Percentiles rank a stretch among this genome's conserved stretches.
These are phyloP conservation scores for Lypha dubia DNA, from an alignment of 2,888 invertebrate species.

Conservation along the genomic window DNA sequence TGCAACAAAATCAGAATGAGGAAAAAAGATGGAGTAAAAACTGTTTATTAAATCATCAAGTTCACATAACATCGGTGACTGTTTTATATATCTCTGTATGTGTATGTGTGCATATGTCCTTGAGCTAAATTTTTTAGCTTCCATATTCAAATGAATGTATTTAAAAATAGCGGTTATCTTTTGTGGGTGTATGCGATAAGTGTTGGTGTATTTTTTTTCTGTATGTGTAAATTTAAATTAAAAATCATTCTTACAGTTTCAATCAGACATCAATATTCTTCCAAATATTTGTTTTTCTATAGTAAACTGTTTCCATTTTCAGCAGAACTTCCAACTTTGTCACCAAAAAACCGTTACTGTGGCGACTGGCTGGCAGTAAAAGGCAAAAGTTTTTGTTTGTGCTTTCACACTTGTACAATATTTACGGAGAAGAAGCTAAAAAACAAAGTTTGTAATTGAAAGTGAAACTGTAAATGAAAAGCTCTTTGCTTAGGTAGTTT, in stretches of 20 bases:
- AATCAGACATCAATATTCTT: conserved; percentile 35
- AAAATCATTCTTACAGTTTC: conserved; percentile 1
- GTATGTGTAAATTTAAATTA: conserved; percentile 29
- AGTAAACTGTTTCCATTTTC: neutral
- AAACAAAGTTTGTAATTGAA: too few relatives aligned
- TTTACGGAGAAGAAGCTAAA: neutral
- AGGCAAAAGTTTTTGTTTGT: neutral
- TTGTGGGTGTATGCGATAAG: neutral
- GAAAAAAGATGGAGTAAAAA: neutral
- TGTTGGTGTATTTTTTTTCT: conserved; percentile 1
- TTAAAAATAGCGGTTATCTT: neutral
- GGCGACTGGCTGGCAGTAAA: neutral
- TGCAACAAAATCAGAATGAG: conserved; percentile 1
- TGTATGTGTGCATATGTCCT: conserved; percentile 18
- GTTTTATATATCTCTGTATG: neutral
- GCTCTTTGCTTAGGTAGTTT: too few relatives aligned
- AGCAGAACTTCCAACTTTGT: neutral
- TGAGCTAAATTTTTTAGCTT: conserved; percentile 41
- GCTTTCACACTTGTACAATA: conserved; percentile 5
- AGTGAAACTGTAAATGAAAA: too few relatives aligned
- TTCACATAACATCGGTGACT: conserved; percentile 3
- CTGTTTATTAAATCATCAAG: conserved; percentile 29
- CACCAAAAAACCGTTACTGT: neutral
- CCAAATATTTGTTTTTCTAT: neutral
- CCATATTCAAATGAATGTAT: conserved; percentile 30